Evolutionary conservation across 2,113 vertebrate genomes (phyloP), one percentile per base, ranked within the genome.

Genomic region (Takifugu bimaculatus): DNA sequence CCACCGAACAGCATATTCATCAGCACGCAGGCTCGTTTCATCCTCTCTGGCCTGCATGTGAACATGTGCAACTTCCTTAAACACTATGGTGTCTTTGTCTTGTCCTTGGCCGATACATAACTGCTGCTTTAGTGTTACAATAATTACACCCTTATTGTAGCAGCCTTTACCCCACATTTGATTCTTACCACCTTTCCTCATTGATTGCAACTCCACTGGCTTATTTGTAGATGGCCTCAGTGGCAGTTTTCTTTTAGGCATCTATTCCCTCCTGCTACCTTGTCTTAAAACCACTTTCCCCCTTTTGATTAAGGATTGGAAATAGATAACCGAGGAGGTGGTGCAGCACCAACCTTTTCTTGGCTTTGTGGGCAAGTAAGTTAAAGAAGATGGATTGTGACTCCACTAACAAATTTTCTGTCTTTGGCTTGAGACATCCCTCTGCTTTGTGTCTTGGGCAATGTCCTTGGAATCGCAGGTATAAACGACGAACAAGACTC

Each of bases 241-340:
- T 73, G 42, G 58, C 61, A 60, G 57, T 52, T 42, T 68, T 59
- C 68, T 76, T 73, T 78, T 72, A 54, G 63, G 57, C 57, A 70
- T 64, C 74, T 60, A 26, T 63, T 39, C n/a, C 12, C 7, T 63
- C 50, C n/a, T 50, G n/a, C 20, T 26, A 25, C 2, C 39, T 32
- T 7, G 48, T n/a, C 54, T 43, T 57, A 61, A 79, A 56, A 45
- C 54, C 50, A 32, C 63, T 83, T 74, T 47, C 59, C 45, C 25
- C 15, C 28, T 74, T 79, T 72, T 60, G 77, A 87, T 83, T 77
- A 81, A 68, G 68, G 65, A 82, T 83, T 83, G 80, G 72, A 88
- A 87, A 82, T 77, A 76, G 85, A 88, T 85, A 87, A 83, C 60
- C 26, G 65, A 72, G 68, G 75, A 81, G 71, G 69, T 57, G 66